Evolutionary conservation across 2,797 vertebrate species (phyloP).

Genomic region (Spinus pinus): DNA sequence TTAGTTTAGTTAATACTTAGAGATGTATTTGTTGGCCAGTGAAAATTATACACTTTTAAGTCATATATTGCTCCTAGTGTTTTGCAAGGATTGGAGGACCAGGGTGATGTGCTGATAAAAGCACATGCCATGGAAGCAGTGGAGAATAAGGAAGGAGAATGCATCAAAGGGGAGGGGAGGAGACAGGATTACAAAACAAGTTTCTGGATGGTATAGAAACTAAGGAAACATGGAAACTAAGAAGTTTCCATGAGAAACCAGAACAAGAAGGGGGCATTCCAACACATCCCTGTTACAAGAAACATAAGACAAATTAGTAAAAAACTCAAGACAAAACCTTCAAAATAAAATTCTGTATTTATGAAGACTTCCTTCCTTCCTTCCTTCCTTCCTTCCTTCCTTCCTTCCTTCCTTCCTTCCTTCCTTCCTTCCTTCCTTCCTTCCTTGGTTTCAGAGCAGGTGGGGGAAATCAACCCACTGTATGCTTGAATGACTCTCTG

Average conservation of each 20-base stretch:
- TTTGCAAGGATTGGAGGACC: neutral
- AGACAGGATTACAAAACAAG: neutral
- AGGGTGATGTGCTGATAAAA: neutral
- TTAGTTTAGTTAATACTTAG: neutral
- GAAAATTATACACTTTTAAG: neutral
- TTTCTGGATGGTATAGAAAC: neutral
- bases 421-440: neutral
- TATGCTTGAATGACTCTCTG: constrained; percentile 20
- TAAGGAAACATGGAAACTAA: neutral
- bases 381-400: too few species aligned
- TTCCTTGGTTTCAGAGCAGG: neutral
- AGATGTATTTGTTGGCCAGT: neutral
- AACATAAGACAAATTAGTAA: neutral
- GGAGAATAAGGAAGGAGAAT: neutral
- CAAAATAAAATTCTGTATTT: neutral
- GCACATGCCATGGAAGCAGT: fast-evolving
- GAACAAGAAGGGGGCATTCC: neutral
- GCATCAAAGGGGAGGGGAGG: neutral
- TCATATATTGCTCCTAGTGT: neutral
- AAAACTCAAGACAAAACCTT: neutral
- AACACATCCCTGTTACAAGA: neutral
- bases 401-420: too few species aligned
- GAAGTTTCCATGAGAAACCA: neutral
- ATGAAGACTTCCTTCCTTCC: neutral
- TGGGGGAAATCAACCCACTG: constrained; percentile 19